Percentiles rank a stretch among this genome's conserved stretches.
phyloP scores from a whole-genome alignment of 2,113 vertebrate genomes.

The Pseudois nayaur region DNA sequence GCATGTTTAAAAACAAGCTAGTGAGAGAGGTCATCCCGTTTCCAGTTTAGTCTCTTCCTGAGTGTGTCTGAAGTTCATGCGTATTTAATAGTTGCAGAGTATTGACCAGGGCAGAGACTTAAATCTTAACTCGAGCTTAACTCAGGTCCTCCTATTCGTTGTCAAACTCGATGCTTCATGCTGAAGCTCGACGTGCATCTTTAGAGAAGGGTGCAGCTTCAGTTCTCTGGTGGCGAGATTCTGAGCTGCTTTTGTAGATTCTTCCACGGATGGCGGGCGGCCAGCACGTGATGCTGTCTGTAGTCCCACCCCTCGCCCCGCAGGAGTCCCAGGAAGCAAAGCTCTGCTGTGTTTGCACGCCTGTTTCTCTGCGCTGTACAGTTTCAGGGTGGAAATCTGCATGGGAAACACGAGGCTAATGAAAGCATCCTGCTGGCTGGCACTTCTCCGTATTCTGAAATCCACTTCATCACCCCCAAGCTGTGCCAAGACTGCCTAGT shows the following conservation, averaged over 20 bases:
- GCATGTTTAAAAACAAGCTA: neutral
- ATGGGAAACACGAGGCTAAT: rapidly evolving
- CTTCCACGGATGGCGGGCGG: neutral
- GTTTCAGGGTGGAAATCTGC: rapidly evolving
- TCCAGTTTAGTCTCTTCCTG: neutral
- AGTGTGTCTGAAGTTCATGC: neutral
- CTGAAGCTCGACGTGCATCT: neutral
- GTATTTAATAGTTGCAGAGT: neutral
- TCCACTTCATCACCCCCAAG: rapidly evolving
- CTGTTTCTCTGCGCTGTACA: neutral
- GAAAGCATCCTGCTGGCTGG: rapidly evolving
- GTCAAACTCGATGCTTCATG: no score
- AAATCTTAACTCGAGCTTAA: neutral
- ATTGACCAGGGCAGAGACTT: rapidly evolving
- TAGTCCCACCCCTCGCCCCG: rapidly evolving
- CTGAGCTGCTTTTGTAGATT: neutral
- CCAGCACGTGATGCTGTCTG: neutral
- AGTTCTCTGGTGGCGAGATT: neutral
- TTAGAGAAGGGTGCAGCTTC: neutral
- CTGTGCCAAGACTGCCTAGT: neutral
- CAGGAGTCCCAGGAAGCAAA: neutral
- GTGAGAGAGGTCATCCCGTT: neutral
- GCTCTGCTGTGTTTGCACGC: rapidly evolving
- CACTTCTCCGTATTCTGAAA: rapidly evolving
- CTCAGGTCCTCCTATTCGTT: neutral